Conservation (phyloP, 2,797 vertebrate species). For the Sparidentex hasta region DNA sequence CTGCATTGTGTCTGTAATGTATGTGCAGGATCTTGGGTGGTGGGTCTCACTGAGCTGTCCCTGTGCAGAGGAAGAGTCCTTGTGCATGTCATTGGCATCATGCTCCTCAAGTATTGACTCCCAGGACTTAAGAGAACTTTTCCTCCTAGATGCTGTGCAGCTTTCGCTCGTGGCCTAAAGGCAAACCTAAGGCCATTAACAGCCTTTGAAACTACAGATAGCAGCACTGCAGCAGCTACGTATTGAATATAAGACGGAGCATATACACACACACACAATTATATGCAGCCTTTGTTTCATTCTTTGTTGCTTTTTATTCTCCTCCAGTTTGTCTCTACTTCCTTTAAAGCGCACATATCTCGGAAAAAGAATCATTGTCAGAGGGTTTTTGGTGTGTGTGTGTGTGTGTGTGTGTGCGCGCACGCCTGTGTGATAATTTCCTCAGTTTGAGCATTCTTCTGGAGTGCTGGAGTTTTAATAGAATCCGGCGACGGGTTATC, state of each 20-base stretch:
- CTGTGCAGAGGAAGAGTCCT: slow-evolving; percentile 2
- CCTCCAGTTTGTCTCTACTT: slow-evolving; percentile 26
- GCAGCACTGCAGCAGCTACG: slow-evolving; percentile 20
- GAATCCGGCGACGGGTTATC: slow-evolving; percentile 78
- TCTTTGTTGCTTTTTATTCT: slow-evolving; percentile 26
- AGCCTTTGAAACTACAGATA: slow-evolving; percentile 45
- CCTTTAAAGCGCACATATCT: slow-evolving; percentile 24
- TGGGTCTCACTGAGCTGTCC: slow-evolving; percentile 16
- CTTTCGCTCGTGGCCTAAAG: slow-evolving; percentile 37
- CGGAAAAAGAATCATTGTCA: slow-evolving; percentile 37
- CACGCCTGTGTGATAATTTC: slow-evolving; percentile 66
- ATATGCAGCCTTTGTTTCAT: slow-evolving; percentile 18
- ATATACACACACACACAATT: background rate
- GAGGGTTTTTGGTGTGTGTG: slow-evolving; percentile 26
- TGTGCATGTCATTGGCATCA: slow-evolving; percentile 21
- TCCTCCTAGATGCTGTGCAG: slow-evolving; percentile 23
- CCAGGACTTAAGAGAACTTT: slow-evolving; percentile 35
- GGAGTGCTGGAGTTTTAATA: slow-evolving; percentile 77
- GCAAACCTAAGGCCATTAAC: slow-evolving; percentile 49
- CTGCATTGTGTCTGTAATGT: slow-evolving; percentile 36
- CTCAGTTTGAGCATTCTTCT: slow-evolving; percentile 73
- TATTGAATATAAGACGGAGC: slow-evolving; percentile 17
- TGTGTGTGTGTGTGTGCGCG: slow-evolving; percentile 23
- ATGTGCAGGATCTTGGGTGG: slow-evolving; percentile 20
- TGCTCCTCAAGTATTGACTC: slow-evolving; percentile 27